Percentiles rank a stretch among this genome's conserved stretches.
Evolutionary conservation across 2,797 vertebrate genomes (phyloP).

Genomic region (Gallinago solitaria): DNA sequence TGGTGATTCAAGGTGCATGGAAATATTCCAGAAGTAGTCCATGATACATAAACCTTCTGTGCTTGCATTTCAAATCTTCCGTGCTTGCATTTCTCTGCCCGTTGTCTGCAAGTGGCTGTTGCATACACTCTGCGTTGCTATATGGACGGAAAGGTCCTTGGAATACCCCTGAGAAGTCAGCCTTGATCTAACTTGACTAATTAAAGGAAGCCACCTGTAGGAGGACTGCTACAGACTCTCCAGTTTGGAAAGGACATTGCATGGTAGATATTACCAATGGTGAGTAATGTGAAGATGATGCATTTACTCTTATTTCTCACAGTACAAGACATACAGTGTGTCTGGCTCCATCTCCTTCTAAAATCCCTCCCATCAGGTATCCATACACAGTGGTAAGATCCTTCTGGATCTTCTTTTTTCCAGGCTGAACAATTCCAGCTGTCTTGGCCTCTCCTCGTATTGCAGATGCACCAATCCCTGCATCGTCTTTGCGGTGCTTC

Average conservation of each 20-base stretch:
- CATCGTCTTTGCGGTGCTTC: accelerated
- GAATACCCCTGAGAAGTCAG: background rate
- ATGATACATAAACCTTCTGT: background rate
- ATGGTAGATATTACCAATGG: background rate
- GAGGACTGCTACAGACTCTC: background rate
- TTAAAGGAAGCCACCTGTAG: background rate
- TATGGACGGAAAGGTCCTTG: background rate
- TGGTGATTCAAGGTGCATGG: background rate
- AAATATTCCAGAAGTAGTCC: constrained; percentile 1
- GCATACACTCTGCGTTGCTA: background rate
- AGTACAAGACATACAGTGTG: background rate
- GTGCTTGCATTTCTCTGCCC: background rate
- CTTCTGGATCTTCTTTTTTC: background rate
- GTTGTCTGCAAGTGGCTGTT: background rate
- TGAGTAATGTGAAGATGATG: background rate
- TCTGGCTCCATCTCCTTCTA: background rate
- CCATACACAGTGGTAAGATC: background rate
- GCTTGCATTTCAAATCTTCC: background rate
- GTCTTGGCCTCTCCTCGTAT: background rate
- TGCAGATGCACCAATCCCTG: background rate
- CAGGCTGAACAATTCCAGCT: background rate
- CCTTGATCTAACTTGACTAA: constrained; percentile 3
- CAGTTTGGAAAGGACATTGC: background rate
- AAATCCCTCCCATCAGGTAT: background rate
- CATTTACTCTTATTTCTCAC: background rate